Evolutionary conservation across 2,113 vertebrate species (phyloP).

Genomic region (Taxidea taxus): DNA sequence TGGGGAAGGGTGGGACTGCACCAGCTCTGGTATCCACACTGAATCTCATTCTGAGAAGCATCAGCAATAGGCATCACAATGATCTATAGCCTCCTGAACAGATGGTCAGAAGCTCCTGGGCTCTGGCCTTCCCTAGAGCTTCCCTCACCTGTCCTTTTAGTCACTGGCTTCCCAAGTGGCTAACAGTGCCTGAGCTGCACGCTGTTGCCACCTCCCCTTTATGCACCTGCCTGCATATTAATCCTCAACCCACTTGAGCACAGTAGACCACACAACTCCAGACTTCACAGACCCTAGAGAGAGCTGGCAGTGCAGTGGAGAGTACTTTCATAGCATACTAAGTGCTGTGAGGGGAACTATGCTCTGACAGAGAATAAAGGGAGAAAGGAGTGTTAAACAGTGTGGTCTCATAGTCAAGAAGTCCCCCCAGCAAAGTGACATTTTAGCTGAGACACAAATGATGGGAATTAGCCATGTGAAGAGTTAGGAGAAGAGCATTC

Average conservation of each 20-base stretch:
- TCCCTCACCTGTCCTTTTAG: background rate
- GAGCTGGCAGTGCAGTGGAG: background rate
- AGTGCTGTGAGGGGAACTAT: background rate
- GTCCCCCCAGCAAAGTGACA: constrained; percentile 34
- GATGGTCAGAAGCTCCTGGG: background rate
- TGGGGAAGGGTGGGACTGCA: background rate
- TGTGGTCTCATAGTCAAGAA: background rate
- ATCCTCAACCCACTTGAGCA: background rate
- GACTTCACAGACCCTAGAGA: background rate
- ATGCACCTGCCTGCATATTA: background rate
- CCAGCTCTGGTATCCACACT: background rate
- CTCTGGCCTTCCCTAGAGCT: background rate
- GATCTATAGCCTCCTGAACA: background rate
- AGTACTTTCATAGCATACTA: background rate
- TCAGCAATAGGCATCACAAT: background rate
- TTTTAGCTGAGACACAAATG: background rate
- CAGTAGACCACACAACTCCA: background rate
- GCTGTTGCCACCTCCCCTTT: background rate
- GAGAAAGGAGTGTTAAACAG: background rate
- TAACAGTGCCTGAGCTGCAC: background rate
- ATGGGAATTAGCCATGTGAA: constrained; percentile 50
- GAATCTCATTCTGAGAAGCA: too few species aligned
- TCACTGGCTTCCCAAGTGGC: background rate
- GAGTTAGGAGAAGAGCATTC: constrained; percentile 54
- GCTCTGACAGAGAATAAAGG: background rate